phyloP scores from a whole-genome alignment of 2,113 vertebrate species.

The Passerina amoena region DNA sequence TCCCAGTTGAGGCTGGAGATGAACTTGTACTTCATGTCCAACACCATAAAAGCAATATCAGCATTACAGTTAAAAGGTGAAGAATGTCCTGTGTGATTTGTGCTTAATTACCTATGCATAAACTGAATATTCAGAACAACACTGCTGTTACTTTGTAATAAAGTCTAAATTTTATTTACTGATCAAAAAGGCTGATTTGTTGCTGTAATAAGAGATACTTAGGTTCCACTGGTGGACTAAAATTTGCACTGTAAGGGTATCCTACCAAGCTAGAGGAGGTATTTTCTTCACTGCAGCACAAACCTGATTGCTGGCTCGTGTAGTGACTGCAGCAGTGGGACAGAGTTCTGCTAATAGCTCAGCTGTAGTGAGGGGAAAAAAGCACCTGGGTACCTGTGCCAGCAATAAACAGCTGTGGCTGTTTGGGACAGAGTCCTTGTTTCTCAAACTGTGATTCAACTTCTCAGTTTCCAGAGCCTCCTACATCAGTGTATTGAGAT shows the following conservation, averaged over 20 bases:
- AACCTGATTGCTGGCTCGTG: accelerated
- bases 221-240: background rate
- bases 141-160: slow-evolving; percentile 19
- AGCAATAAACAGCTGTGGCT: background rate
- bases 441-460: background rate
- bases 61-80: slow-evolving; percentile 79
- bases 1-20: slow-evolving; percentile 82
- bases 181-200: background rate
- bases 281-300: background rate
- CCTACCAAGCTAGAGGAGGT: background rate
- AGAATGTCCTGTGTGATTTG: background rate
- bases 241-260: background rate
- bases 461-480: background rate
- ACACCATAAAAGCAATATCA: slow-evolving; percentile 91
- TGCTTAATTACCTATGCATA: background rate
- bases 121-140: background rate
- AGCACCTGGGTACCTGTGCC: background rate
- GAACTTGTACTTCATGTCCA: slow-evolving; percentile 82
- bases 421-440: background rate
- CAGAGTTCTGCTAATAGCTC: background rate
- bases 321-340: background rate
- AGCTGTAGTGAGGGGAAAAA: background rate
- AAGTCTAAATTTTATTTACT: background rate
- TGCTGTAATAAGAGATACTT: background rate
- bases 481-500: accelerated